These are phyloP conservation scores for Antedon mediterranea DNA, from an alignment of 53 echinoderm and acorn worm genomes.

Conservation along the genomic window DNA sequence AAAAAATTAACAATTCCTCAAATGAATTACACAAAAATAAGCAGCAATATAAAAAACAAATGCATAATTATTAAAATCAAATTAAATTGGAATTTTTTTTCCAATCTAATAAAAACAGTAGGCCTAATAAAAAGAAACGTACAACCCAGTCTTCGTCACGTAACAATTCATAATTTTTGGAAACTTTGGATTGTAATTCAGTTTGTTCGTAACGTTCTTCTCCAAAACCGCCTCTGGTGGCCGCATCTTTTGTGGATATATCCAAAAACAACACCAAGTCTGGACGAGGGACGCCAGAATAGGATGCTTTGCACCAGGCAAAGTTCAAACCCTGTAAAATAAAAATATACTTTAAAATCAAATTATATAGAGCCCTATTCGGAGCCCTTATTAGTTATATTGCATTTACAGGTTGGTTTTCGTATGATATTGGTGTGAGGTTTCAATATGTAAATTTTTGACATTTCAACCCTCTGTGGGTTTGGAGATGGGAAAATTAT, in stretches of 20 bases:
- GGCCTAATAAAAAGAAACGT: slow-evolving; percentile 2
- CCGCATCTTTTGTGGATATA: slow-evolving; percentile 33
- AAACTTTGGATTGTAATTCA: slow-evolving; percentile 51
- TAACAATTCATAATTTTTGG: slow-evolving; percentile 30
- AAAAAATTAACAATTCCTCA: neutral
- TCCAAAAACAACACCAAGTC: slow-evolving; percentile 64
- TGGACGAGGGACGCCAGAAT: slow-evolving; percentile 70
- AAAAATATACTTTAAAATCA: no score
- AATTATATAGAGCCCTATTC: no score
- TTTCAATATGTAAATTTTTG: no score
- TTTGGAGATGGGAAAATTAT: no score
- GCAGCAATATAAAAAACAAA: no score
- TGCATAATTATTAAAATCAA: no score
- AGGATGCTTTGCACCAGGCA: slow-evolving; percentile 66
- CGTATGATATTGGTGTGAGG: no score
- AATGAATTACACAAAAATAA: no score
- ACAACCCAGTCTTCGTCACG: slow-evolving; percentile 67
- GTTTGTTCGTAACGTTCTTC: slow-evolving; percentile 72
- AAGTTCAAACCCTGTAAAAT: slow-evolving; percentile 46
- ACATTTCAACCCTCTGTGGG: no score
- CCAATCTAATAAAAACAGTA: neutral
- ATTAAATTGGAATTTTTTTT: no score
- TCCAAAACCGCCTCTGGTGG: slow-evolving; percentile 50
- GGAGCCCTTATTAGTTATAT: no score
- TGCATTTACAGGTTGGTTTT: no score